phyloP scores from a whole-genome alignment of 1,140 invertebrate genomes.

The Anastrepha ludens region DNA sequence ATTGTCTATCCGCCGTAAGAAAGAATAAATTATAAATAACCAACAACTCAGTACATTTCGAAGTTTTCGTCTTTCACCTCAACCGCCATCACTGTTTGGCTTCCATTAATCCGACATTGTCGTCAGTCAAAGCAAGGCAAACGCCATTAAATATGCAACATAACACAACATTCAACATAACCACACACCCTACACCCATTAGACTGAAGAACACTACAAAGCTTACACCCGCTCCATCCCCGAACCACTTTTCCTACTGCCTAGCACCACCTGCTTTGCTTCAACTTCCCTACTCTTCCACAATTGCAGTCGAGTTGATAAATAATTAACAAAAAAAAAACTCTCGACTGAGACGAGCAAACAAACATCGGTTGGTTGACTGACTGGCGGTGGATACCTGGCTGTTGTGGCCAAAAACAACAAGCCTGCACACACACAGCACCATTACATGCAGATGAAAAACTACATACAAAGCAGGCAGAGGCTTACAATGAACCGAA shows the following conservation, averaged over 20 bases:
- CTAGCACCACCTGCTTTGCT: too few relatives aligned
- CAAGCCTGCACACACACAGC: neutral
- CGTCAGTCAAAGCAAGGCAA: neutral
- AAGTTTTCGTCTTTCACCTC: neutral
- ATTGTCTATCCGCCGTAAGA: too few relatives aligned
- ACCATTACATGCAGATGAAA: neutral
- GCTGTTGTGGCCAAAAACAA: neutral
- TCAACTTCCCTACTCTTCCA: neutral
- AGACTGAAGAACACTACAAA: neutral
- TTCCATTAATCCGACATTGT: neutral
- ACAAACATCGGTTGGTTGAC: neutral
- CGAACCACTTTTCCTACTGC: neutral
- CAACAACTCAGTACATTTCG: neutral
- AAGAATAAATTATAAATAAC: neutral
- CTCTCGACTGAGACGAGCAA: neutral
- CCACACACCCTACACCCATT: neutral
- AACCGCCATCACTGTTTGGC: neutral
- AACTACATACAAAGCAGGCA: neutral
- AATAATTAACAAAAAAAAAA: neutral
- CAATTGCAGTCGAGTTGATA: neutral
- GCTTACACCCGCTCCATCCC: neutral
- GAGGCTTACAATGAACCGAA: conserved; percentile 39
- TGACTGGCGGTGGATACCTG: conserved; percentile 26
- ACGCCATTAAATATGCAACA: conserved; percentile 44
- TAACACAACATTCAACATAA: neutral